Conservation (phyloP, 2,888 invertebrate species). For the Sepiola atlantica region DNA sequence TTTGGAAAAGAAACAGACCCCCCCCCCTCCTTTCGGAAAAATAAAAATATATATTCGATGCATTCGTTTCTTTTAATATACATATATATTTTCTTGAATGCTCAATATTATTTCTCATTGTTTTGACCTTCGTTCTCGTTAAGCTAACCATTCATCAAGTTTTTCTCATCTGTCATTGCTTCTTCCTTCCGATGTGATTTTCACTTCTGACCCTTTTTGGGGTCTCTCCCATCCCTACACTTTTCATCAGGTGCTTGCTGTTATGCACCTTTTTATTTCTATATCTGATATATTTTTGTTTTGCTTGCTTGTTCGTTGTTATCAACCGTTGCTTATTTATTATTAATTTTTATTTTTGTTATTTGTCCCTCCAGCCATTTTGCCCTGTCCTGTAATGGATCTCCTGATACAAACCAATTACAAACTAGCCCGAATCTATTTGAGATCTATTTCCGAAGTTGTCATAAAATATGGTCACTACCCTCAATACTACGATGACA, state of each 20-base stretch:
- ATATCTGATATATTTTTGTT: not conserved
- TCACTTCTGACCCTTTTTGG: not conserved
- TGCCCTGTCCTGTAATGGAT: conserved; percentile 32
- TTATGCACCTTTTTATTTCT: not conserved
- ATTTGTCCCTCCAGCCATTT: not conserved
- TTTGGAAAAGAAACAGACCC: too few relatives aligned
- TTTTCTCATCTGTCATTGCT: not conserved
- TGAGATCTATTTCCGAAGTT: conserved; percentile 5
- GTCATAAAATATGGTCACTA: not conserved
- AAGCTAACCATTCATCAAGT: not conserved
- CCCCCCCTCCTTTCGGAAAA: too few relatives aligned
- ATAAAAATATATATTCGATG: too few relatives aligned
- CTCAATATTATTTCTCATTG: not conserved
- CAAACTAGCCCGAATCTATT: not conserved
- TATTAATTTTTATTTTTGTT: conserved; percentile 7
- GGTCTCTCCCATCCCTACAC: not conserved
- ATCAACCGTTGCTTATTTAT: not conserved
- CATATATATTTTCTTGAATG: not conserved
- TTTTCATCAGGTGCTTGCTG: not conserved
- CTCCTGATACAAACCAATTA: conserved; percentile 32
- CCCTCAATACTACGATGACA: not conserved
- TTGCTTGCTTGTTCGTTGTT: not conserved
- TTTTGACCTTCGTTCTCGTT: not conserved
- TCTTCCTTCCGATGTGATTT: not conserved
- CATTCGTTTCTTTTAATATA: too few relatives aligned